Evolutionary conservation across 2,797 vertebrate genomes (phyloP).

Genomic region (Tarsius wallacei): DNA sequence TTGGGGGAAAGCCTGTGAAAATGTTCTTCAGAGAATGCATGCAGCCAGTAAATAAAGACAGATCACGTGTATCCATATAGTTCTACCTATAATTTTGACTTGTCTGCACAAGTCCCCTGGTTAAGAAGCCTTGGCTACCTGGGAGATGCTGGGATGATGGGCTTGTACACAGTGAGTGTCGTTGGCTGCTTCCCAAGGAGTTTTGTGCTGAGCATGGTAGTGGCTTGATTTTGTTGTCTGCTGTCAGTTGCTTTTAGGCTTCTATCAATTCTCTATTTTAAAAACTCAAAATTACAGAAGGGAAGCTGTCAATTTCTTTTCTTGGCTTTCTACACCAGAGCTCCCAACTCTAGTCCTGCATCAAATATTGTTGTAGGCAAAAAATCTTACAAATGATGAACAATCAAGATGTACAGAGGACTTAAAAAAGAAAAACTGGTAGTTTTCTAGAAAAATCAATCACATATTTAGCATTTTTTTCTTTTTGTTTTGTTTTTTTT

Average conservation of each 20-base stretch:
- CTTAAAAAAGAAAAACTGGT: background rate
- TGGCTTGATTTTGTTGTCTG: background rate
- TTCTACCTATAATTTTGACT: accelerated
- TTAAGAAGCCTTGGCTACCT: background rate
- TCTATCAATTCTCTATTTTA: background rate
- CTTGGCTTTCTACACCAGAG: background rate
- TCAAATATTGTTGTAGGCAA: background rate
- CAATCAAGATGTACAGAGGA: accelerated
- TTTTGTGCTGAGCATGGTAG: background rate
- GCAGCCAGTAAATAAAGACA: background rate
- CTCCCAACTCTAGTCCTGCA: background rate
- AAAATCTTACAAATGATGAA: background rate
- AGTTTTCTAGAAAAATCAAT: background rate
- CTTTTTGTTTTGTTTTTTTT: too few relatives aligned
- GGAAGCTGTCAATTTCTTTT: background rate
- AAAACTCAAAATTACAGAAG: background rate
- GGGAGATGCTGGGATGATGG: background rate
- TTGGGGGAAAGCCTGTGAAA: background rate
- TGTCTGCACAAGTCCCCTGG: accelerated
- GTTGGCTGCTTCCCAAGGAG: too few relatives aligned
- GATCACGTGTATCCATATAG: accelerated
- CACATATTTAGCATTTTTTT: background rate
- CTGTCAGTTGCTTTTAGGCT: background rate
- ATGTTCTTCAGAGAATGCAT: background rate
- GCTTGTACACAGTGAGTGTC: accelerated